Evolutionary conservation across 2,113 vertebrate species (phyloP), one percentile per base, ranked within the genome.

Genomic region (Chelonoidis abingdonii): DNA sequence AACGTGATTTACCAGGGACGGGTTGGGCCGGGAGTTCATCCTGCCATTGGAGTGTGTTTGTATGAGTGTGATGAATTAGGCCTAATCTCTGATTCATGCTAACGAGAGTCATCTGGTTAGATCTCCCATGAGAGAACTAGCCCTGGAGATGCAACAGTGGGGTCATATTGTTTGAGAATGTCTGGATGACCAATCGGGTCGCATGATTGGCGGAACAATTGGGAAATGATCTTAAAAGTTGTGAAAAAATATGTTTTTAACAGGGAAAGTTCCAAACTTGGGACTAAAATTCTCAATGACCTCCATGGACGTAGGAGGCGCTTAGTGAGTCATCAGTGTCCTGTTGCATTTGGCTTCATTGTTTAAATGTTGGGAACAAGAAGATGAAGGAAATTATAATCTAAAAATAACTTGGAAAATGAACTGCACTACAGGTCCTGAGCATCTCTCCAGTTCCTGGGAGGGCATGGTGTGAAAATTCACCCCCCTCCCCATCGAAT

Each of bases 221-320:
- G 19, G 65, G 19, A 72, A 72, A 38, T 72, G 35, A n/a, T 72
- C 65, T 72, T 38, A 80, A 31, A 27, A 38, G 78, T 14, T 1
- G 0, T 27, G 53, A 44, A 44, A 44, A 49, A 88, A 8, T 65
- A 31, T 29, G 4, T 88, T 56, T 79, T 0, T 12, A 2, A 25
- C 0, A 0, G 52, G 82, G 86, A 1, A 81, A 4, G 0, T 59
- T 41, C 72, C 16, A 29, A 44, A 24, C 8, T 44, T 27, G 4
- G 12, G 2, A 41, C 89, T 12, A 31, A 62, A 21, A 62, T 65
- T 88, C 65, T 52, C 52, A 21, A 52, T 87, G 92, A 75, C 53
- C 38, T 69, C 56, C 24, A 5, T 38, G 4, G 17, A 81, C 2
- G 0, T 57, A 21, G n/a, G 80, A 90, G 83, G 52, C 24, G 10